A percentile compares a stretch with the other conserved stretches of the same genome.
phyloP scores from a whole-genome alignment of 2,797 vertebrate species.

The Alosa sapidissima region DNA sequence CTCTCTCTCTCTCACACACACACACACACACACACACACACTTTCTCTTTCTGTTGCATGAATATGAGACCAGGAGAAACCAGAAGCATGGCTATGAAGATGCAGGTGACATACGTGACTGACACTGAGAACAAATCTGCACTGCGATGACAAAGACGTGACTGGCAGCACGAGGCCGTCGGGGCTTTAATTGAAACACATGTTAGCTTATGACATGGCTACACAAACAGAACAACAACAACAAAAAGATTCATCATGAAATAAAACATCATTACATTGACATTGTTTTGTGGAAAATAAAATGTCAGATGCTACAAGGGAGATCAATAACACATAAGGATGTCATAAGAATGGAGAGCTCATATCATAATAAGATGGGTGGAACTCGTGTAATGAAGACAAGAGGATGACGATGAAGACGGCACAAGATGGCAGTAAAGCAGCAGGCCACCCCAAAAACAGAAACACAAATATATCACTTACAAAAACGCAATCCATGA shows the following conservation, averaged over 20 bases:
- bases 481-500: background rate
- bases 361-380: background rate
- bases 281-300: conserved; percentile 28
- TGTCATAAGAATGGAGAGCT: conserved; percentile 30
- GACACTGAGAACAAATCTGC: background rate
- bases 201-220: conserved; percentile 57
- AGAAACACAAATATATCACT: background rate
- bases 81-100: background rate
- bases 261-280: conserved; percentile 25
- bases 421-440: background rate
- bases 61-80: background rate
- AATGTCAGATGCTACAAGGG: conserved; percentile 32
- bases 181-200: conserved; percentile 50
- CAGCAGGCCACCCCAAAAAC: background rate
- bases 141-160: background rate
- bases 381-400: conserved; percentile 28
- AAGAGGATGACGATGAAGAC: background rate
- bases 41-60: background rate
- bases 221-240: conserved; percentile 37
- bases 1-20: background rate
- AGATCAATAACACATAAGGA: conserved; percentile 49
- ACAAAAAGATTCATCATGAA: background rate
- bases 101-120: background rate
- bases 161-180: background rate
- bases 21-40: background rate